Percentiles rank a stretch among this genome's conserved stretches.
Conservation (phyloP, 2,888 invertebrate genomes). For the Philereme vetulata region DNA sequence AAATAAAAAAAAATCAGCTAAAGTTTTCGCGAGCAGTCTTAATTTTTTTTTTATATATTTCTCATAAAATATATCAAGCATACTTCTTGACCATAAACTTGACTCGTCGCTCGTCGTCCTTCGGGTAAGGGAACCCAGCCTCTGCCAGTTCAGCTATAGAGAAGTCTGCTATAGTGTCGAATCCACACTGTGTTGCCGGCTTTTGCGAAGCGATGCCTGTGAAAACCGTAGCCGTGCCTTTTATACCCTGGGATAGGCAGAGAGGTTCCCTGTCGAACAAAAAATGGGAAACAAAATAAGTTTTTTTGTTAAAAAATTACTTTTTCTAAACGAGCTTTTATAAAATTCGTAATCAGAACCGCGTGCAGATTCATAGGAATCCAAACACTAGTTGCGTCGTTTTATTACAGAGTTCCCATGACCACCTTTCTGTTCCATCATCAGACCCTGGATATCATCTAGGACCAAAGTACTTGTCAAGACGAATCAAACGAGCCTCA, state of each 20-base stretch:
- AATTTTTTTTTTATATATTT: no score
- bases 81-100: conserved; percentile 64
- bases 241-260: conserved; percentile 50
- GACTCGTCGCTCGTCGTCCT: conserved; percentile 49
- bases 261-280: conserved; percentile 53
- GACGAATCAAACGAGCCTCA: no score
- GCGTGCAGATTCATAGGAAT: no score
- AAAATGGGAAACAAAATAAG: background rate
- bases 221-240: conserved; percentile 64
- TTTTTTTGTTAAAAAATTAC: background rate
- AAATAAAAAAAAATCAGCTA: no score
- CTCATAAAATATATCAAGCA: background rate
- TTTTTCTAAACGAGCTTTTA: no score
- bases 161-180: conserved; percentile 47
- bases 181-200: conserved; percentile 56
- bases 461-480: no score
- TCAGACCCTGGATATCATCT: no score
- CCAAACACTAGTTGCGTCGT: no score
- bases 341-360: no score
- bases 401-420: no score
- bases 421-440: no score
- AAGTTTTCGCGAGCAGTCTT: no score
- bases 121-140: conserved; percentile 56
- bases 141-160: conserved; percentile 56
- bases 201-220: conserved; percentile 64